These are phyloP conservation scores for Corythornis madagascariensis DNA, from an alignment of 2,113 vertebrate genomes.

Conservation along the genomic window DNA sequence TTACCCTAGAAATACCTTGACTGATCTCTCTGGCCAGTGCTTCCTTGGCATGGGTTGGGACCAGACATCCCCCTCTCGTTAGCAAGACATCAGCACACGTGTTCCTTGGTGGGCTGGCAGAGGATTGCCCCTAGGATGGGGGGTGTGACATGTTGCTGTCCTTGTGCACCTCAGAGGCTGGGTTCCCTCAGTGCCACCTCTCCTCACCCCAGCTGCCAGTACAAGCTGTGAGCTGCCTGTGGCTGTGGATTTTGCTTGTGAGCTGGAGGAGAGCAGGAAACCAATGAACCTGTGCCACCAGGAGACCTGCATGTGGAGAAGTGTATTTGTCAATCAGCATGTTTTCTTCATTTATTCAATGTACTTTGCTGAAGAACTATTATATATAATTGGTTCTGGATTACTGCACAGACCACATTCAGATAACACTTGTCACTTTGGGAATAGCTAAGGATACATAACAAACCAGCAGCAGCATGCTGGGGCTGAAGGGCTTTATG, in stretches of 20 bases:
- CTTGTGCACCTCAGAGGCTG: fast-evolving
- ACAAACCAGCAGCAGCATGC: background rate
- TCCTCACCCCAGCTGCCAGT: background rate
- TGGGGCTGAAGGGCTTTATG: background rate
- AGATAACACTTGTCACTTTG: conserved; percentile 13
- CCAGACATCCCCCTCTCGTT: background rate
- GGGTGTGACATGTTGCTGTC: background rate
- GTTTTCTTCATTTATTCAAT: conserved; percentile 12
- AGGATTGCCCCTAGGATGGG: background rate
- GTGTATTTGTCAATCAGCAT: background rate
- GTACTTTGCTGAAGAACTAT: background rate
- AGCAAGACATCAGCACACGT: background rate
- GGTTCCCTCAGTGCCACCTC: background rate
- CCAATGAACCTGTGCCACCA: background rate
- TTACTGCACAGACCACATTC: conserved; percentile 21
- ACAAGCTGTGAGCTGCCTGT: background rate
- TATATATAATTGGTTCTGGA: conserved; percentile 49
- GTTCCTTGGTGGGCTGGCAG: background rate
- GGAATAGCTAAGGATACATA: background rate
- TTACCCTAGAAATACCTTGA: background rate
- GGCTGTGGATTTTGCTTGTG: background rate
- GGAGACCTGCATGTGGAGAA: background rate
- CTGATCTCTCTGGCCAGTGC: background rate
- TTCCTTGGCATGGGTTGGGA: fast-evolving
- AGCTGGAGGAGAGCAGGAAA: background rate